A percentile compares a stretch with the other conserved stretches of the same genome.
Conservation (phyloP, 2,113 vertebrate genomes). For the Crotalus horridus region DNA sequence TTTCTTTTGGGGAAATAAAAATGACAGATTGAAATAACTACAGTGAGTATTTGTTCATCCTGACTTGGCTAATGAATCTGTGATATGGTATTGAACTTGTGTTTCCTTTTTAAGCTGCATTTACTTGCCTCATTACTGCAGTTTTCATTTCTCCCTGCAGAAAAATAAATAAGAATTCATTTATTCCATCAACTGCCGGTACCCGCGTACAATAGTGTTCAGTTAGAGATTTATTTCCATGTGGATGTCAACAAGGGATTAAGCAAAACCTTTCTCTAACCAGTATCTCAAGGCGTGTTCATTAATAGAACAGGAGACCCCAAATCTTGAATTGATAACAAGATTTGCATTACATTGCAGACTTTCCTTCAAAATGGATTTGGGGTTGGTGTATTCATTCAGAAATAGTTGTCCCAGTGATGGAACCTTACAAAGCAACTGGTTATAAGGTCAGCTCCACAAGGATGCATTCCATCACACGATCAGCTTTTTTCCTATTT, state of each 20-base stretch:
- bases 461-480: neutral
- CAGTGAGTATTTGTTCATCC: neutral
- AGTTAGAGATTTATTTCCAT: neutral
- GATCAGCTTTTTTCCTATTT: neutral
- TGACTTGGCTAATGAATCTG: neutral
- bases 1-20: constrained; percentile 55
- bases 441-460: neutral
- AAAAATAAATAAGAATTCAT: neutral
- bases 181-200: neutral
- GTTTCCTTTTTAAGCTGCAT: accelerated
- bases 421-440: neutral
- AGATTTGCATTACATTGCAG: neutral
- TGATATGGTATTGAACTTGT: neutral
- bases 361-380: neutral
- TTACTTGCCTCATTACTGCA: neutral
- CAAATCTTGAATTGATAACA: neutral
- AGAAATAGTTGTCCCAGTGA: neutral
- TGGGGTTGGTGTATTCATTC: neutral
- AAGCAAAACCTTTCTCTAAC: neutral
- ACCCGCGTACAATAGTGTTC: neutral
- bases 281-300: neutral
- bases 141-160: neutral
- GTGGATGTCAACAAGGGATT: neutral
- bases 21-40: neutral
- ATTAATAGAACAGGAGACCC: neutral